Percentiles rank a stretch among this genome's conserved stretches.
phyloP scores from a whole-genome alignment of 2,113 vertebrate genomes.

The Ceyx melanurus region DNA sequence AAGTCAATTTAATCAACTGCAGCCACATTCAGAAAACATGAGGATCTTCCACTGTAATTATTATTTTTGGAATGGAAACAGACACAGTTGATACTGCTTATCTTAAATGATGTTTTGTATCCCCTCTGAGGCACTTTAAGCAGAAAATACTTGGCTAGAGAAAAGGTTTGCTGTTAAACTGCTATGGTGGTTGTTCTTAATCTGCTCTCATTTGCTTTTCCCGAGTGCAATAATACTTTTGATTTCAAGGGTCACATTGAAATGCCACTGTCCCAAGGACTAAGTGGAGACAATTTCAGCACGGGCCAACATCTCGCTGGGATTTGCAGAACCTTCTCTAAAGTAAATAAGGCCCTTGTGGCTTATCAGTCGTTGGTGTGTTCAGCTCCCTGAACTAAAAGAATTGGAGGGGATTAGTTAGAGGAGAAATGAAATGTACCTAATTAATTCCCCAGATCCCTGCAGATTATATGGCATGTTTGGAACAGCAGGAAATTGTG shows the following conservation, averaged over 20 bases:
- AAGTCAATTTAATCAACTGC: not conserved
- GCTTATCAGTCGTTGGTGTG: constrained; percentile 41
- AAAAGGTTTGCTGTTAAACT: not conserved
- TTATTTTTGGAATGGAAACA: not conserved
- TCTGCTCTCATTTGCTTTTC: not conserved
- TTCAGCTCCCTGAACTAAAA: constrained; percentile 58
- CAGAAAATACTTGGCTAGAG: not conserved
- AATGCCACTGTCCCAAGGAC: not conserved
- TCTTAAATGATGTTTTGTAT: not conserved
- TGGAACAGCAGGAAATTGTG: constrained; percentile 48
- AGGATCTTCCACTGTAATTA: not conserved
- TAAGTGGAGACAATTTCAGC: constrained; percentile 20
- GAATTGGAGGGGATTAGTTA: constrained; percentile 61
- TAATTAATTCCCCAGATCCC: constrained; percentile 73
- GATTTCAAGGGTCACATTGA: constrained; percentile 53
- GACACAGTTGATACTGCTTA: not conserved
- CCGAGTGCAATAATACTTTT: not conserved
- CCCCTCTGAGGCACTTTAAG: not conserved
- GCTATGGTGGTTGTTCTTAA: not conserved
- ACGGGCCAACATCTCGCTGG: not conserved
- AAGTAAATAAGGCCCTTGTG: constrained; percentile 62
- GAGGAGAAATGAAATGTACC: constrained; percentile 58
- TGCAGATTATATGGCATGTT: constrained; percentile 55
- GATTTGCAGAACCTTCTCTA: constrained; percentile 44
- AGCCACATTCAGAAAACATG: not conserved